phyloP scores from a whole-genome alignment of 1,140 invertebrate species.

The Patella vulgata region DNA sequence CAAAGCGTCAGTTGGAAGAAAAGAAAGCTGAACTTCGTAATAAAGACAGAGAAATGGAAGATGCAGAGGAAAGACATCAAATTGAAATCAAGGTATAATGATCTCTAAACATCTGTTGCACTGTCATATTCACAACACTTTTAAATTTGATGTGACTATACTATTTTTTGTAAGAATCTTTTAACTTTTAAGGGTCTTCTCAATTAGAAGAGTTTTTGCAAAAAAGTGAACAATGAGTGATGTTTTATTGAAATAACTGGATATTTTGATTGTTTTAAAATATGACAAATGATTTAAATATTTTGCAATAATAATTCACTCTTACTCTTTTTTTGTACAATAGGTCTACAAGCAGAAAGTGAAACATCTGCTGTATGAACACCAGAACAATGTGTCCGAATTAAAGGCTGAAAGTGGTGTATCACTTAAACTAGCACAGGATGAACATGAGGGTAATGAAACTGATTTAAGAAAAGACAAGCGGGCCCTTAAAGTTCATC shows the following conservation, averaged over 20 bases:
- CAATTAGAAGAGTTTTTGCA: background rate
- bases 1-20: conserved; percentile 84
- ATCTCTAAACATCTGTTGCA: too few species aligned
- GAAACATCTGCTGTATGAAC: conserved; percentile 91
- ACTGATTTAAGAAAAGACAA: conserved; percentile 82
- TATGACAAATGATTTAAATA: too few species aligned
- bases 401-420: conserved; percentile 80
- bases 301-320: too few species aligned
- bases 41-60: conserved; percentile 89
- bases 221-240: too few species aligned
- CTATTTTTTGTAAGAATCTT: too few species aligned
- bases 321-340: too few species aligned
- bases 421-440: conserved; percentile 78
- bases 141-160: too few species aligned
- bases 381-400: conserved; percentile 84
- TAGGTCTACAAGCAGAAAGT: conserved; percentile 88
- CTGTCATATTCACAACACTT: too few species aligned
- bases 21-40: conserved; percentile 76
- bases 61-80: conserved; percentile 86
- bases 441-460: conserved; percentile 80
- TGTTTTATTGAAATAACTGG: too few species aligned
- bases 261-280: too few species aligned
- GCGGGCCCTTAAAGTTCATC: conserved; percentile 76
- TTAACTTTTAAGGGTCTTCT: too few species aligned
- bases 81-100: conserved; percentile 78